Evolutionary conservation across 2,113 vertebrate genomes (phyloP).

Genomic region (Amphiprion percula): DNA sequence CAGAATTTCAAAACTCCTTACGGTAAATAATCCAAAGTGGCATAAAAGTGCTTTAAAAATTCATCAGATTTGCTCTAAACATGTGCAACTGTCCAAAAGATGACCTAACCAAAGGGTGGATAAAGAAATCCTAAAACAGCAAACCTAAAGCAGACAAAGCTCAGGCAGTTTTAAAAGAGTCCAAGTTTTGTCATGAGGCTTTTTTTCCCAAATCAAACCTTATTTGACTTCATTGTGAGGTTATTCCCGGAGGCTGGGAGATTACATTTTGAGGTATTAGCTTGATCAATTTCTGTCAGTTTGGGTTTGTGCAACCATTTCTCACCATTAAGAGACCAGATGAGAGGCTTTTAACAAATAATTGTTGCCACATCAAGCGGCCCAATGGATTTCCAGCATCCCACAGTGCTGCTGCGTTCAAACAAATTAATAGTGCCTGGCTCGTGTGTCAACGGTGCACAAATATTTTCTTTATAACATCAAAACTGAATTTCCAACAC

Average conservation of each 20-base stretch:
- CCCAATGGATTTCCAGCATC: conserved; percentile 22
- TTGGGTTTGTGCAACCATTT: conserved; percentile 34
- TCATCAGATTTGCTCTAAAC: too few relatives aligned
- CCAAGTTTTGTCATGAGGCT: neutral
- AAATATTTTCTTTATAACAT: conserved; percentile 17
- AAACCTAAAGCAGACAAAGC: neutral
- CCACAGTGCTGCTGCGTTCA: conserved; percentile 15
- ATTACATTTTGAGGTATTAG: conserved; percentile 46
- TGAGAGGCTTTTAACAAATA: conserved; percentile 50
- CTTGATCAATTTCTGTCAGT: conserved; percentile 48
- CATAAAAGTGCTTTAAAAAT: too few relatives aligned
- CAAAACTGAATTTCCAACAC: neutral
- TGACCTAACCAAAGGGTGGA: neutral
- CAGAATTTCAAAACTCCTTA: too few relatives aligned
- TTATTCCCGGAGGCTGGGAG: conserved; percentile 17
- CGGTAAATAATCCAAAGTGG: too few relatives aligned
- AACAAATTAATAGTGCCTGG: conserved; percentile 1
- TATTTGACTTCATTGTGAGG: conserved; percentile 15
- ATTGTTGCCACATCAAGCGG: conserved; percentile 33
- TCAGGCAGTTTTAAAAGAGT: neutral
- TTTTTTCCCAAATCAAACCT: neutral
- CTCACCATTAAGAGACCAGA: conserved; percentile 19
- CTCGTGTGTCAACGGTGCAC: neutral
- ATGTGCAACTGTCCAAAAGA: too few relatives aligned
- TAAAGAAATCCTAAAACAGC: neutral